phyloP scores from a whole-genome alignment of 2,797 vertebrate species.

The Microcaecilia unicolor region DNA sequence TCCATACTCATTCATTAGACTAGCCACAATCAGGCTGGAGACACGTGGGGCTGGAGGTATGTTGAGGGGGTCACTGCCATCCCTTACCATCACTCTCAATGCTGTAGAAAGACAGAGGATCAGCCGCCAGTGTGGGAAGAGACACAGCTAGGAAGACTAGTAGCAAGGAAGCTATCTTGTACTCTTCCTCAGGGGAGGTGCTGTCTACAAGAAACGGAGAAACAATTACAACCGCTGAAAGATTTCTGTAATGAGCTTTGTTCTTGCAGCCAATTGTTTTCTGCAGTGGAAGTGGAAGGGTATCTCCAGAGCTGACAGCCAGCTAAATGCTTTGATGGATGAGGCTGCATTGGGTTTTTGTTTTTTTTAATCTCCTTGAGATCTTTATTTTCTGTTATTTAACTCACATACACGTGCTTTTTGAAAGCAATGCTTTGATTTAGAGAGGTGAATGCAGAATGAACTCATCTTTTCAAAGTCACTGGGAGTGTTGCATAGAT shows the following conservation, averaged over 20 bases:
- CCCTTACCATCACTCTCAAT: slow-evolving; percentile 72
- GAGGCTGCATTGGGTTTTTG: too few species aligned
- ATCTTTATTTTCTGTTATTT: too few species aligned
- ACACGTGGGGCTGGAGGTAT: not conserved
- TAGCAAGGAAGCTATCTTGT: slow-evolving; percentile 79
- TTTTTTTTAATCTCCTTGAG: too few species aligned
- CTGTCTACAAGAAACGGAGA: slow-evolving; percentile 52
- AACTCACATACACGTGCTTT: too few species aligned
- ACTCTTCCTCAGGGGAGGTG: slow-evolving; percentile 75
- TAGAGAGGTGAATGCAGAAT: too few species aligned
- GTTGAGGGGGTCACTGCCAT: too few species aligned
- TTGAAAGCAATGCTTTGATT: too few species aligned
- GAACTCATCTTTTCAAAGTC: too few species aligned
- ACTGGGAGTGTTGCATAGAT: too few species aligned
- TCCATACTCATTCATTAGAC: not conserved
- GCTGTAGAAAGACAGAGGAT: slow-evolving; percentile 68
- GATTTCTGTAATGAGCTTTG: not conserved
- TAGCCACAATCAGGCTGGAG: not conserved
- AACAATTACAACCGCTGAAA: not conserved
- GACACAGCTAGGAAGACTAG: slow-evolving; percentile 81
- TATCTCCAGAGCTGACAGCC: too few species aligned
- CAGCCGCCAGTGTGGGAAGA: slow-evolving; percentile 68
- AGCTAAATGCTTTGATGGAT: not conserved
- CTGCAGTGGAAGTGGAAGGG: too few species aligned
- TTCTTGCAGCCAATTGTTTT: not conserved